Conservation (phyloP, 2,888 invertebrate species). For the Plutella xylostella region DNA sequence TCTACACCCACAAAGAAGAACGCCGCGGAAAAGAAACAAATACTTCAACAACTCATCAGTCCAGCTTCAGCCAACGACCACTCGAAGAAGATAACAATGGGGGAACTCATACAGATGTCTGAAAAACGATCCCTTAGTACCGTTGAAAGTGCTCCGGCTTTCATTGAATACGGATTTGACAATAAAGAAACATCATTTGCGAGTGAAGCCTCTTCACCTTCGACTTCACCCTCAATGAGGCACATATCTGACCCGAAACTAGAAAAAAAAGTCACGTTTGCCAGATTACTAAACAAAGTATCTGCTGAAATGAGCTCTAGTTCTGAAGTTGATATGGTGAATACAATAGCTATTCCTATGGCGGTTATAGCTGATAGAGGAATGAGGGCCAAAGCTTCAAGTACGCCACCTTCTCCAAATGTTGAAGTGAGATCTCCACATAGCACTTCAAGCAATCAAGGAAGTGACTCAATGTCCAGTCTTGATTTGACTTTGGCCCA, state of each 20-base stretch:
- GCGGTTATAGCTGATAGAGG: slow-evolving; percentile 54
- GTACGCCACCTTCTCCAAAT: slow-evolving; percentile 75
- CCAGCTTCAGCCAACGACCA: slow-evolving; percentile 74
- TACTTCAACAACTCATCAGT: slow-evolving; percentile 80
- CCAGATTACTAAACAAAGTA: slow-evolving; percentile 78
- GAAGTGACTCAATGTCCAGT: slow-evolving; percentile 82
- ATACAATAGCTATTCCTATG: slow-evolving; percentile 62
- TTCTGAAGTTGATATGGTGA: slow-evolving; percentile 74
- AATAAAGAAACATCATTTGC: slow-evolving; percentile 73
- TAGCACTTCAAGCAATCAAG: slow-evolving; percentile 81
- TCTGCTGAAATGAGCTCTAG: slow-evolving; percentile 84
- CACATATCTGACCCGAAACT: slow-evolving; percentile 75
- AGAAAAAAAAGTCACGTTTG: slow-evolving; percentile 84
- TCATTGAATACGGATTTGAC: slow-evolving; percentile 55
- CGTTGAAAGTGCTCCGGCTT: slow-evolving; percentile 60
- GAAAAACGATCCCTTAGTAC: slow-evolving; percentile 67
- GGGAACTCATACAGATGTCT: slow-evolving; percentile 80
- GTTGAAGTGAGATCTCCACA: slow-evolving; percentile 72
- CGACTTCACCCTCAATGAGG: slow-evolving; percentile 66
- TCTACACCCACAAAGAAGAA: slow-evolving; percentile 83
- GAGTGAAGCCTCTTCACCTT: slow-evolving; percentile 60
- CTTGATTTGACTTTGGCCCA: slow-evolving; percentile 75
- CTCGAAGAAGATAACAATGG: slow-evolving; percentile 75
- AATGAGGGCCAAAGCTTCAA: slow-evolving; percentile 50
- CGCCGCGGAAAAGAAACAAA: slow-evolving; percentile 82